These are phyloP conservation scores for Xanthia icteritia DNA, from an alignment of 2,888 invertebrate genomes.

Conservation along the genomic window DNA sequence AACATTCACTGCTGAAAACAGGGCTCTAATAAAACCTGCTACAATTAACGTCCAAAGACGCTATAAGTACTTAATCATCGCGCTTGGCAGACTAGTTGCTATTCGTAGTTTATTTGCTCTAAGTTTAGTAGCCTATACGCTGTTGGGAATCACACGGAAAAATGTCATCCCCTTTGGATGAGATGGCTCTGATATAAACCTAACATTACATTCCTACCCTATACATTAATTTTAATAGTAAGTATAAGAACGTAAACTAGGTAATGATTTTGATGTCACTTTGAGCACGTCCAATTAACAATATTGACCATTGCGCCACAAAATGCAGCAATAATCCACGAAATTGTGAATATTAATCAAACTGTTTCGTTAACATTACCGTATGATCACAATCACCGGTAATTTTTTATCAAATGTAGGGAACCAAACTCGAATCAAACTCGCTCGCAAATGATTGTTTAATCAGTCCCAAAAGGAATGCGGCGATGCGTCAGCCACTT, in stretches of 20 bases:
- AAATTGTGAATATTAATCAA: conserved; percentile 5
- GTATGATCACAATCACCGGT: conserved; percentile 17
- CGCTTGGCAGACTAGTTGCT: background rate
- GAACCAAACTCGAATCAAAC: conserved; percentile 20
- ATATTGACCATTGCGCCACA: conserved; percentile 1
- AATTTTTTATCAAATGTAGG: conserved; percentile 13
- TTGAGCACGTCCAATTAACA: background rate
- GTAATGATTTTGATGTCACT: conserved; percentile 1
- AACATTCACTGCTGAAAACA: background rate
- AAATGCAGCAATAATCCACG: background rate
- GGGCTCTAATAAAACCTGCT: background rate
- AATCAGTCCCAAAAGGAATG: conserved; percentile 44
- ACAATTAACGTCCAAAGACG: background rate
- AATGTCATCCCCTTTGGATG: too few relatives aligned
- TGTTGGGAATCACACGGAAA: background rate
- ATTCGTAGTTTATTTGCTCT: background rate
- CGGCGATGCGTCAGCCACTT: conserved; percentile 48
- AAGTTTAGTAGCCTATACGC: background rate
- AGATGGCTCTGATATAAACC: background rate
- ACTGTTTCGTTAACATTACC: conserved; percentile 1
- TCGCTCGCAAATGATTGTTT: conserved; percentile 42
- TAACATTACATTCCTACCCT: too few relatives aligned
- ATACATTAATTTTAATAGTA: conserved; percentile 1
- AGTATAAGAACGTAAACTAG: background rate
- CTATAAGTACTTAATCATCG: background rate